Evolutionary conservation across 1,140 invertebrate species (phyloP), one percentile per base, ranked within the genome.

Genomic region (Drosophila subobscura): DNA sequence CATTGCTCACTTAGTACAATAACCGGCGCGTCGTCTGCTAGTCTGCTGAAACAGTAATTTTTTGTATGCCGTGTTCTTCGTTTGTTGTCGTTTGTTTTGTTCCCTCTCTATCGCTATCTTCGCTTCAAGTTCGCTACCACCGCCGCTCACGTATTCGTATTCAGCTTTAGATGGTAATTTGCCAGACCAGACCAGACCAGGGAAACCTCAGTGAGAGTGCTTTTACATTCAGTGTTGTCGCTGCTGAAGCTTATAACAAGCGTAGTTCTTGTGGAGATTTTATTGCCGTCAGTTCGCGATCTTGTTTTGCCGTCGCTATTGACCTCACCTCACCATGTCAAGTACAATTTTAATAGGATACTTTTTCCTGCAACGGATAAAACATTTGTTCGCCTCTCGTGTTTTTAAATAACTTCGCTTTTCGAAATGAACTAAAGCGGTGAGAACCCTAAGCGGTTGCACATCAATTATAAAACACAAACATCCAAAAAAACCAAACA

Each of bases 1-100:
- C 83, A 89, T 89, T 89, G 83, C 83, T 89, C 81, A 85, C 80
- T 85, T 85, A 86, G 80, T 85, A 85, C 81, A 88, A 81, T 88
- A 86, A 77, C 80, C 73, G 81, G 70, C 80, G 78, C 83, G 81
- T 85, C 81, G 81, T 86, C 81, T 86, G 81, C 77, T 80, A 88
- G 81, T 86, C 83, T 88, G 73, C 83, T 78, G 77, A 81, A 86
- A 88, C 83, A 88, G 73, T 88, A 86, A 86, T 86, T 86, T 88
- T 78, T 77, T 73, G 67, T 66, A 68, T 70, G 77, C 85, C 74
- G 78, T 81, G 74, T 59, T 81, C 83, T 85, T 81, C 81, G 81
- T 85, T 86, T 76, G 72, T 76, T 76, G 72, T 76, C 72, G 72
- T 76, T 76, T 85, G 81, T 85, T 85, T 85, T 85, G 80, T 79